Evolutionary conservation across 2,888 invertebrate genomes (phyloP), one percentile per base, ranked within the genome.

Genomic region (Tachina grossa): DNA sequence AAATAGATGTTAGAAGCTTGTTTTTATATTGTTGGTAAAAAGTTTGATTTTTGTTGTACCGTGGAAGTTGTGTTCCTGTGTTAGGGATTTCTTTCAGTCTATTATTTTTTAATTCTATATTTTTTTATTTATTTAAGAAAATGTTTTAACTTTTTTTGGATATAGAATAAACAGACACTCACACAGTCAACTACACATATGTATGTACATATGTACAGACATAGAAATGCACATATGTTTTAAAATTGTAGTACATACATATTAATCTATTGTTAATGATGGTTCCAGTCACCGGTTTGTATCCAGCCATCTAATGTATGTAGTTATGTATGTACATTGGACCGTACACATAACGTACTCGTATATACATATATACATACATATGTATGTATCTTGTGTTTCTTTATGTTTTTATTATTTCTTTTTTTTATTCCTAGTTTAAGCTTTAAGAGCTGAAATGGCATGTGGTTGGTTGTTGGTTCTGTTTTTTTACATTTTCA

Each of bases 221-320:
- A 31, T 65, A 11, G 2, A 14, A 16, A 31, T 22, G 9, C 43
- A 57, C 22, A 68, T 68, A 43, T 43, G 61, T 63, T 53, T 31
- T 11, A 6, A 47, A 39, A 63, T 65, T 63, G 39, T 41, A 57
- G 57, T 69, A 53, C 47, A 19, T 55, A 53, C n/a, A 39, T 68
- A 16, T 65, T 53, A 53, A 19, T 76, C 53, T 75, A 55, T 59
- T 63, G 77, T 79, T 79, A 49, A 75, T 75, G 75, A 63, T 71
- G 84, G 71, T 80, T 80, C 80, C 80, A 84, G 80, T 84, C 75
- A 76, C 75, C 83, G 79, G 84, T 84, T 84, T 80, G 55, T 84
- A 80, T 75, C 75, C 83, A 79, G 16, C 69, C 61, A 53, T 63
- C 69, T 68, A 57, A 57, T 68, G 74, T n/a, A n/a, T n/a, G n/a